These are phyloP conservation scores for Girardinichthys multiradiatus DNA, from an alignment of 2,113 vertebrate species.

Conservation along the genomic window DNA sequence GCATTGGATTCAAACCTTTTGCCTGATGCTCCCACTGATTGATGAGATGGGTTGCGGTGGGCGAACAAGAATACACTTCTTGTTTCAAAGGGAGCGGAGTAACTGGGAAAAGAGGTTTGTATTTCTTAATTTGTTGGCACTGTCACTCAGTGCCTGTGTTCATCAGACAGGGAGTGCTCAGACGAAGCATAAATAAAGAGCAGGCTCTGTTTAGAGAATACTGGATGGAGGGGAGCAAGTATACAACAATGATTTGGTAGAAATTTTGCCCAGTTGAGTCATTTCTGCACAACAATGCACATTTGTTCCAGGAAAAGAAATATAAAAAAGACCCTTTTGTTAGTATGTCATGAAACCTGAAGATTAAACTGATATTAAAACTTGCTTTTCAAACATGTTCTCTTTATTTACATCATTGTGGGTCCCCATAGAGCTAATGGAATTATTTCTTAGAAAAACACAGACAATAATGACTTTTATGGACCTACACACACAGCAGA, in stretches of 20 bases:
- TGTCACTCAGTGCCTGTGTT: constrained; percentile 60
- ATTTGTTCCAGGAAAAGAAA: constrained; percentile 53
- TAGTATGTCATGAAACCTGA: constrained; percentile 2
- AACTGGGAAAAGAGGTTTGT: constrained; percentile 51
- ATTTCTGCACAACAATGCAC: constrained; percentile 35
- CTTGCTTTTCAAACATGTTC: constrained; percentile 17
- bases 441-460: constrained; percentile 14
- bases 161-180: constrained; percentile 35
- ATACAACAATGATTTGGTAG: constrained; percentile 30
- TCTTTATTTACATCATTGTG: constrained; percentile 1
- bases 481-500: background rate
- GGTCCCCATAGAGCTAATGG: background rate
- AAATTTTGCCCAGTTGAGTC: constrained; percentile 18
- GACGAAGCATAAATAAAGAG: constrained; percentile 52
- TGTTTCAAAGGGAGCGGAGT: constrained; percentile 47
- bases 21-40: constrained; percentile 44
- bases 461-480: constrained; percentile 2
- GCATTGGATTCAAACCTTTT: constrained; percentile 36
- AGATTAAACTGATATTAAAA: constrained; percentile 7
- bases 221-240: constrained; percentile 32
- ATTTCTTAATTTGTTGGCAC: constrained; percentile 64
- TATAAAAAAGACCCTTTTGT: background rate
- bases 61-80: constrained; percentile 41
- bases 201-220: constrained; percentile 40
- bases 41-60: constrained; percentile 41